Base-by-base conservation (phyloP, 2,797 vertebrate species). In the Mus spretus region DNA sequence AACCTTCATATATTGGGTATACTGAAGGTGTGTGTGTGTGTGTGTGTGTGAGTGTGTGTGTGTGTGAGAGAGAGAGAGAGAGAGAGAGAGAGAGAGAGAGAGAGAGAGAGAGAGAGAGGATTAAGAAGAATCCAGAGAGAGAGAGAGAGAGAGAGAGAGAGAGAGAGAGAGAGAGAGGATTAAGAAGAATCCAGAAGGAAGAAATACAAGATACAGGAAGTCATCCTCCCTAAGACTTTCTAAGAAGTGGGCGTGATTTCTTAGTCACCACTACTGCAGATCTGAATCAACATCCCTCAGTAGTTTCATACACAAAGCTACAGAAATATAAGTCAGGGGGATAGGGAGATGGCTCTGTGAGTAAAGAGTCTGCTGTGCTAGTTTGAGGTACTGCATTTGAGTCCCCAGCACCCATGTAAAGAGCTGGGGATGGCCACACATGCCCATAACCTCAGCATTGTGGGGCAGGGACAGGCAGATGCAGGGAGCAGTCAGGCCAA, bases 211-310 rank as follows among this genome's bases (percentile, higher is more conserved):
- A 91, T 70, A 24, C 37, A 88, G 44, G 53, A 28, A 55, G 31
- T 4, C 8, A 78, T 65, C 59, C 53, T 93, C 53, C 22, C 20
- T 84, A 95, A 92, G 82, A 83, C 81, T 74, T 90, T 61, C 80
- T 37, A 67, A 55, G 67, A 59, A 92, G 70, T 13, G 9, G 57
- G 14, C 9, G 7, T 85, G 47, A 40, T 44, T 94, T 91, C 74
- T 96, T 93, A 80, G 61, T 75, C 93, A 79, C 61, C 67, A 31
- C 63, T 59, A 59, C 47, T 78, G 15, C 24, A 26, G 17, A 31
- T 70, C 55, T 80, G 85, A 40, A 22, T 59, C 65, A 65, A 82
- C 55, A 88, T 6, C 24, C 44, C 31, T 92, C 61, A 28, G 8
- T 37, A 63, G 50, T 82, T 81, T 82, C 40, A 63, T 2, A 78